Evolutionary conservation across 1,140 invertebrate species (phyloP), one percentile per base, ranked within the genome.

Genomic region (Drosophila kikkawai): DNA sequence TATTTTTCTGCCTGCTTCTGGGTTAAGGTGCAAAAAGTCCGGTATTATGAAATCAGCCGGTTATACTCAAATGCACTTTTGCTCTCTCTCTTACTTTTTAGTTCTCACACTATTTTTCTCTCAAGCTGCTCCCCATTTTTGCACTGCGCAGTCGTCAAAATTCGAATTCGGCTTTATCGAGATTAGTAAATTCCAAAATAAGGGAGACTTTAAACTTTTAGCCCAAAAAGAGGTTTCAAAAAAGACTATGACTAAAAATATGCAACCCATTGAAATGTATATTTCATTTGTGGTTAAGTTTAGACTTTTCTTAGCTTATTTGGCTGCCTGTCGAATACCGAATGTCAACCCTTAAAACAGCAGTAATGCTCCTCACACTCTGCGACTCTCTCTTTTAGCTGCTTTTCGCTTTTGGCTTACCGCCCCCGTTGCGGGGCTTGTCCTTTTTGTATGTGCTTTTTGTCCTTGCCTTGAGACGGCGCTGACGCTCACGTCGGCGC

Each of bases 381-480:
- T 22, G 13, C 4, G 13, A 29, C 5, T 48, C 59, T 34, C 74
- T 56, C 51, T 65, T 32, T 57, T 57, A 44, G 42, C 13, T 51
- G 34, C 17, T 8, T 50, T 47, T 32, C 15, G 42, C 13, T 32
- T 50, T 13, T 37, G 51, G 32, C 61, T 69, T 63, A 42, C 61
- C 29, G 59, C 57, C 65, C 74, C 51, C 70, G 56, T 58, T 61
- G 65, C 53, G 66, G 65, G 68, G 65, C 58, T 68, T 88, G 80
- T 88, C 77, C 80, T 87, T 84, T 56, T 88, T 70, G 68, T 75
- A 75, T 76, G 69, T 80, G 84, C 63, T 81, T 79, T 87, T 79
- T 88, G 84, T 88, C 85, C 84, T 90, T 84, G 84, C 79, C 60
- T 68, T 45, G 32, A 41, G 34, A 53, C 64, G 55, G 41, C 77